Conservation (phyloP, 2,888 invertebrate genomes). For the Aplocera efformata region DNA sequence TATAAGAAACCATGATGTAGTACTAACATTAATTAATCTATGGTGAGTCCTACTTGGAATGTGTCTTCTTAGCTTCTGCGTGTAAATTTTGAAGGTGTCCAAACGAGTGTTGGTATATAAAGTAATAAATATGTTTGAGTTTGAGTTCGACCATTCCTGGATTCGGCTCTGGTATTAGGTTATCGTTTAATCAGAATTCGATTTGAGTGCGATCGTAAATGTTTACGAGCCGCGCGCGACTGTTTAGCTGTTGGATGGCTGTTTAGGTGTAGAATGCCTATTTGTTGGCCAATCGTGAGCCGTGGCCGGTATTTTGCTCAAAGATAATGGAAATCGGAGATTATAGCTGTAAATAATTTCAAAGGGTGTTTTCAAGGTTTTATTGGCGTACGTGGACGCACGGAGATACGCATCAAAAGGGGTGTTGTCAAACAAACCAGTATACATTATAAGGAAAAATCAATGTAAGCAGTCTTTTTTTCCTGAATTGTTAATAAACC, state of each 20-base stretch:
- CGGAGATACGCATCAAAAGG: too few species aligned
- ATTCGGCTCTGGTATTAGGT: conserved; percentile 6
- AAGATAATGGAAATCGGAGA: conserved; percentile 27
- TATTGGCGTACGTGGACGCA: not conserved
- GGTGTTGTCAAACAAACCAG: too few species aligned
- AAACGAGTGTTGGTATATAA: too few species aligned
- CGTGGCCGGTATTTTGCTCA: conserved; percentile 7
- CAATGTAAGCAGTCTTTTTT: too few species aligned
- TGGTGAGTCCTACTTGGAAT: too few species aligned
- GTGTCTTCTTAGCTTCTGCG: too few species aligned
- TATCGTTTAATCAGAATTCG: conserved; percentile 35
- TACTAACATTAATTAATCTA: too few species aligned
- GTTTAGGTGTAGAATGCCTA: conserved; percentile 4
- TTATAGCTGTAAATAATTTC: conserved; percentile 23
- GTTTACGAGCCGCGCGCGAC: conserved; percentile 34
- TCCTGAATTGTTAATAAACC: too few species aligned
- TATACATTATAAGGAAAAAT: too few species aligned
- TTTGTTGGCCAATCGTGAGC: conserved; percentile 15
- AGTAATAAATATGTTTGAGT: too few species aligned
- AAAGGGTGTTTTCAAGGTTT: conserved; percentile 12
- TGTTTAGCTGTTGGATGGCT: conserved; percentile 23
- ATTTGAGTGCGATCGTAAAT: conserved; percentile 35
- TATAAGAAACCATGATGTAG: too few species aligned
- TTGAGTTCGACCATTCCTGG: not conserved
- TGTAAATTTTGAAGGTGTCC: too few species aligned